Base-by-base conservation (phyloP, 2,113 vertebrate genomes). In the Trinectes maculatus region DNA sequence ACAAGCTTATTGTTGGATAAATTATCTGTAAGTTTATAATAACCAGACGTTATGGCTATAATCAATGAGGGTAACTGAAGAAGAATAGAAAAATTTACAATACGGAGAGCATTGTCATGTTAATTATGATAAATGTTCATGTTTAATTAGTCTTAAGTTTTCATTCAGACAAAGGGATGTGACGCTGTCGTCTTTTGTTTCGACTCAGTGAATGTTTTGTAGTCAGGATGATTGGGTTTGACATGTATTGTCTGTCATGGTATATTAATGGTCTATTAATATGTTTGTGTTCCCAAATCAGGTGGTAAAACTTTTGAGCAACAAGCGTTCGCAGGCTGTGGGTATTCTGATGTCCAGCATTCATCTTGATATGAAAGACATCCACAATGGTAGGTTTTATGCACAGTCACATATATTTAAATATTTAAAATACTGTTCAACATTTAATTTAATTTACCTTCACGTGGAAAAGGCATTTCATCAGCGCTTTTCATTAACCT, bases 271-370 rank as follows among this genome's bases (percentile, higher is more conserved):
- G 19, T 47, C n/a, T n/a, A 39, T 21, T 59, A 37, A 36, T 24
- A 36, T 65, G 15, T 6, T 3, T 26, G 21, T 25, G 69, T 16
- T 68, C 5, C 63, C 4, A 47, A 44, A 9, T 18, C 8, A 98
- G 97, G 95, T 98, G 82, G 93, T 96, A 87, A 99, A 99, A 87
- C 89, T 99, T 59, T 85, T 99, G 87, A 98, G 89, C 90, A 98
- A 96, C 92, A 98, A 98, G 90, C 95, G 98, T 71, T 99, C 97
- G 5, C 98, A 99, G 90, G 96, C 96, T 46, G 98, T 99, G 61
- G 92, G 92, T n/a, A 94, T 94, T 56, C 82, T 94, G 37, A 94
- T 92, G 91, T 93, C 91, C 71, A 94, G 92, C 62, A 91, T 94
- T 56, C 92, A 94, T 69, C 87, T 94, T 26, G 91, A 94, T 47